Conservation (phyloP, 2,113 vertebrate species). For the Aplodontia rufa region DNA sequence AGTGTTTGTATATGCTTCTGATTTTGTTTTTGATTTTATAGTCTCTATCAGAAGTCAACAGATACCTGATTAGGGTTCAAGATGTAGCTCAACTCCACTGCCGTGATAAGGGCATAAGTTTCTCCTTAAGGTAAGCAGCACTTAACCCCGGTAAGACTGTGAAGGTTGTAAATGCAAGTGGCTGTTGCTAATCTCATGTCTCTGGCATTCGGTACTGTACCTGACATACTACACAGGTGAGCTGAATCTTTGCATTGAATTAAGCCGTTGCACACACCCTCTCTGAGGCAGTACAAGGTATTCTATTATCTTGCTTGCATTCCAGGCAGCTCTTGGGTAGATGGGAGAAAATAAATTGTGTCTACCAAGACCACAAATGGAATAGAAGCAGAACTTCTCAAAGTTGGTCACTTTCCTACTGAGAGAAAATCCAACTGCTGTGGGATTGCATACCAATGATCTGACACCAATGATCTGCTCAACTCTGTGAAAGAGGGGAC, state of each 20-base stretch:
- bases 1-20: constrained; percentile 7
- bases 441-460: not conserved
- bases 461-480: not conserved
- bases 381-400: not conserved
- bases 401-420: not conserved
- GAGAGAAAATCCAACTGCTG: not conserved
- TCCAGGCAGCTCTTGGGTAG: not conserved
- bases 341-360: not conserved
- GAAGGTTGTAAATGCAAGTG: too few relatives aligned
- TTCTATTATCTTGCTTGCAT: not conserved
- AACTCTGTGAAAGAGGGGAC: not conserved
- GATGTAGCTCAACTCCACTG: constrained; percentile 86
- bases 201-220: not conserved
- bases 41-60: constrained; percentile 87
- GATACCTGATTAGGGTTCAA: constrained; percentile 87
- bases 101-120: constrained; percentile 82
- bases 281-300: too few relatives aligned
- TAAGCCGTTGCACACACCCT: not conserved
- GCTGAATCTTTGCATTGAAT: not conserved
- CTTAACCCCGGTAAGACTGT: not conserved
- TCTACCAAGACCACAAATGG: not conserved
- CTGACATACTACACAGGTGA: not conserved
- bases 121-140: constrained; percentile 86
- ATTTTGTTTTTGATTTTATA: constrained; percentile 73
- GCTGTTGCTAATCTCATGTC: not conserved